Conservation (phyloP, 2,888 invertebrate genomes). For the Lepidonotus clava region DNA sequence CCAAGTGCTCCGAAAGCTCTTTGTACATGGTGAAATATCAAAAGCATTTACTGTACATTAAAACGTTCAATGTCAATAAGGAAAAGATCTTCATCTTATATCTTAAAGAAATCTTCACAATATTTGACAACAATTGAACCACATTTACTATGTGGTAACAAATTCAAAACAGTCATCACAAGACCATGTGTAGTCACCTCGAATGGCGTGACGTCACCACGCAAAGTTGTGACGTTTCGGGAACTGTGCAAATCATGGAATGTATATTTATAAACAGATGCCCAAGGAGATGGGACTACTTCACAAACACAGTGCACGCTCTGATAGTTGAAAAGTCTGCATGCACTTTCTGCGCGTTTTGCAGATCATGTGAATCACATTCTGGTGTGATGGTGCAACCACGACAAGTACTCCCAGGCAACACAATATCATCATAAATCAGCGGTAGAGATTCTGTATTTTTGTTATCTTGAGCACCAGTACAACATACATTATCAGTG, state of each 20-base stretch:
- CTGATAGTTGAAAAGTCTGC: background rate
- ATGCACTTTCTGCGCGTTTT: background rate
- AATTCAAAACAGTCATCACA: slow-evolving; percentile 34
- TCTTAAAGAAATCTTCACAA: background rate
- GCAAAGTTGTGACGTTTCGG: slow-evolving; percentile 22
- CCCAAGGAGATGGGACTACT: background rate
- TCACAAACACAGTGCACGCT: slow-evolving; percentile 33
- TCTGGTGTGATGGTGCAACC: slow-evolving; percentile 38
- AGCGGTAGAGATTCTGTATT: background rate
- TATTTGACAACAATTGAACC: background rate
- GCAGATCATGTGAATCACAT: slow-evolving; percentile 35
- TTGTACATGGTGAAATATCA: background rate
- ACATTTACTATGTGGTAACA: background rate
- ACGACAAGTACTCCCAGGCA: slow-evolving; percentile 35
- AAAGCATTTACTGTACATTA: too few species aligned
- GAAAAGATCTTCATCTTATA: background rate
- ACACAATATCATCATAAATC: slow-evolving; percentile 16
- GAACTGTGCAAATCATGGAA: slow-evolving; percentile 40
- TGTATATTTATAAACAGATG: slow-evolving; percentile 38
- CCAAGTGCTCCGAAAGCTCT: background rate
- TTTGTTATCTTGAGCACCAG: slow-evolving; percentile 30
- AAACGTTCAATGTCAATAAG: background rate
- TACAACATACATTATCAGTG: slow-evolving; percentile 45
- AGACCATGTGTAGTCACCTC: background rate
- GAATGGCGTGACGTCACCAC: slow-evolving; percentile 18